Evolutionary conservation across 1,140 invertebrate species (phyloP), one percentile per base, ranked within the genome.

Genomic region (Cylas formicarius): DNA sequence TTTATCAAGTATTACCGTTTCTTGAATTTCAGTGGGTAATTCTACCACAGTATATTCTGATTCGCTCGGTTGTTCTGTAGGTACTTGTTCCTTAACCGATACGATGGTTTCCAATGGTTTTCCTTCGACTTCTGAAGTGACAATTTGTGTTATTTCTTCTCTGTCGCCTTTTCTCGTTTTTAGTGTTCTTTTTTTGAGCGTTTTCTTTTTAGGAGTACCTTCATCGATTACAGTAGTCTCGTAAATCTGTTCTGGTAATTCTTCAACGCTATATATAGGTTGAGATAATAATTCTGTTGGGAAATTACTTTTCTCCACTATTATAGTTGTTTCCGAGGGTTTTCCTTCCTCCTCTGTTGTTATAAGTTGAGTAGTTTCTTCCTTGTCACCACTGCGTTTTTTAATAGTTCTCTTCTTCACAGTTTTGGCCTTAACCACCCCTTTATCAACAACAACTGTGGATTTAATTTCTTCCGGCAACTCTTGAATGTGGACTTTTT

Each of bases 301-400:
- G 0, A 65, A 58, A 48, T 3, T 48, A 28, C 14, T 57, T 57
- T 22, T 62, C 61, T 42, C 69, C 65, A 52, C 60, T 18, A 65
- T 50, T 47, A 50, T 44, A 11, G 56, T 56, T 33, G 55, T 55
- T 44, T 61, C 55, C 2, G 61, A 53, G 40, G 34, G 10, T 41
- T 63, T 63, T 10, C 57, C 57, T 35, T 56, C 50, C 44, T 66
- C 63, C 37, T 65, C 54, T 0, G 63, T 55, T 2, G 52, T 63
- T 0, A 58, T 48, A 31, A 63, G 60, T 51, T 61, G 51, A 5
- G 58, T 61, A 2, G 58, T 54, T 46, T 60, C 50, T 23, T 57
- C 51, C 45, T 65, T 68, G 8, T 58, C 55, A 10, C 68, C 70
- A 18, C 62, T 64, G 7, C 60, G 59, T 41, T 68, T 71, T n/a